Evolutionary conservation across 1,140 invertebrate genomes (phyloP).

Genomic region (Cydia pomonella): DNA sequence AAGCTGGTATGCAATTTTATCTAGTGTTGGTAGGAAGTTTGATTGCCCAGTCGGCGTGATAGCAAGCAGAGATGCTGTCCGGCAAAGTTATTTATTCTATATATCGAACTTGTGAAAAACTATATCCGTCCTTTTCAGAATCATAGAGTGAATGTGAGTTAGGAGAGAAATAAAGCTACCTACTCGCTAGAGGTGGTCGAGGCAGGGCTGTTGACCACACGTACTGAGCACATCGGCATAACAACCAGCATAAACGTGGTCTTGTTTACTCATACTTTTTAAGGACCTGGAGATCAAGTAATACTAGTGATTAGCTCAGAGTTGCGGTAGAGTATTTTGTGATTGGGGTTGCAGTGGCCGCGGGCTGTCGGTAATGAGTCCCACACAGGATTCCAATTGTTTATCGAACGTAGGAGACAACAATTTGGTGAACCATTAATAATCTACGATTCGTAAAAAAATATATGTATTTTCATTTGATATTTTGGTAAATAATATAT

Average conservation of each 20-base stretch:
- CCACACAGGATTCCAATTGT: constrained; percentile 9
- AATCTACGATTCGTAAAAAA: too few species aligned
- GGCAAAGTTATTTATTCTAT: background rate
- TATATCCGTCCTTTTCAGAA: background rate
- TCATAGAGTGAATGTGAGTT: background rate
- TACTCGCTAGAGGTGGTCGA: background rate
- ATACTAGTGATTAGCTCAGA: background rate
- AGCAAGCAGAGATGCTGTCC: constrained; percentile 4
- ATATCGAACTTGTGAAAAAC: background rate
- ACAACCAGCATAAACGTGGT: background rate
- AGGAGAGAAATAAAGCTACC: background rate
- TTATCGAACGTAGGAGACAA: background rate
- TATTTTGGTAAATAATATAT: too few species aligned
- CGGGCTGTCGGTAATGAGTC: constrained; percentile 18
- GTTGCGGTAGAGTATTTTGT: background rate
- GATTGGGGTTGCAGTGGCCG: constrained; percentile 4
- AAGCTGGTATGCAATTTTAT: too few species aligned
- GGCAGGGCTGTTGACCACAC: background rate
- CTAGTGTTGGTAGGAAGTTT: too few species aligned
- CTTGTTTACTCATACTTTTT: background rate
- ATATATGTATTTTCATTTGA: too few species aligned
- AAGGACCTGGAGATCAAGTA: background rate
- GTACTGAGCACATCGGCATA: background rate
- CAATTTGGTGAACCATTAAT: background rate
- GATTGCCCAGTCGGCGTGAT: constrained; percentile 17